Evolutionary conservation across 2,888 invertebrate species (phyloP), one percentile per base, ranked within the genome.

Genomic region (Drosophila histrio): DNA sequence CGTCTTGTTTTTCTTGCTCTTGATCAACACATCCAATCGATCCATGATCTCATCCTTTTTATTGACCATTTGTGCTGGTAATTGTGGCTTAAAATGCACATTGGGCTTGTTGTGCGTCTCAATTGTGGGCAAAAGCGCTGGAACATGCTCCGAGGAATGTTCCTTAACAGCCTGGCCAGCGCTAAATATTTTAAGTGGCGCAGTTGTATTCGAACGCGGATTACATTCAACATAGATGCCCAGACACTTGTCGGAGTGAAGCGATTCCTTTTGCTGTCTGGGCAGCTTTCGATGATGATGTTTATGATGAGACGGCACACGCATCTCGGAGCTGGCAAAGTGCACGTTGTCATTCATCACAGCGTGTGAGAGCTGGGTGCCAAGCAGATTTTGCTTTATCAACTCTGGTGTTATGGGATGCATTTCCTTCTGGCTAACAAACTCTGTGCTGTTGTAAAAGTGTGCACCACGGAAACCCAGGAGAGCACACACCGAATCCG

Each of bases 401-500:
- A 91, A 28, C 30, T 89, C 90, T 0, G 90, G 90, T 7, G 86
- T 88, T 3, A 91, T 83, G 8, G 88, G 82, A 0, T 75, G 61
- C 56, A 83, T 83, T 5, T 70, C 57, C n/a, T 62, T 59, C 11
- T 79, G 72, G 17, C 54, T 74, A 0, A 64, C 67, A 17, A 83
- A 67, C 22, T 77, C 66, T 0, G 89, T 89, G 24, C 77, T 82
- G 62, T 91, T 91, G 56, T 79, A 91, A 52, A 77, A 89, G 17
- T 78, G 84, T 5, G 83, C 86, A 9, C 91, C 91, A 26, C 84
- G 90, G 59, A 95, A 96, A 56, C 96, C 96, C 54, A 96, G 92
- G 77, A 95, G 93, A 7, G 91, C 92, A 84, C 96, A 96, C 43
- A 95, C 93, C 60, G 94, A 93, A 21, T 90, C 90, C 1, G 94